A percentile compares a stretch with the other conserved stretches of the same genome.
Evolutionary conservation across 2,797 vertebrate species (phyloP).

Genomic region (Neopelma chrysocephalum): DNA sequence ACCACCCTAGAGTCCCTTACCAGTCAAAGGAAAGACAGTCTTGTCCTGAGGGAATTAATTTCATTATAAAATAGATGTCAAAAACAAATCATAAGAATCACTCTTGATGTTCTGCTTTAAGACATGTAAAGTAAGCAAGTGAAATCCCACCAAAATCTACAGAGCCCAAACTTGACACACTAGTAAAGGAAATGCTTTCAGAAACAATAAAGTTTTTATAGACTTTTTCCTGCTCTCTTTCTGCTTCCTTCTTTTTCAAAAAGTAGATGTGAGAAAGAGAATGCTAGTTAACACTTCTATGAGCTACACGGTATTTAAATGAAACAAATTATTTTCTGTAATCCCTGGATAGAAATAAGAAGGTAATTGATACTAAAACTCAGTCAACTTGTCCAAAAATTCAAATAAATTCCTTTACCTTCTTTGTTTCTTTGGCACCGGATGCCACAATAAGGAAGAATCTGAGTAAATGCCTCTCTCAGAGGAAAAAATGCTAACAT

Average conservation of each 20-base stretch:
- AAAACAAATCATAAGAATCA: neutral
- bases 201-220: neutral
- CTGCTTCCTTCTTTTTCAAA: neutral
- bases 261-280: neutral
- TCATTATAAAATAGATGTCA: neutral
- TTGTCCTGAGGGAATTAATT: neutral
- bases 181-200: neutral
- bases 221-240: neutral
- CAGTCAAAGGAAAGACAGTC: neutral
- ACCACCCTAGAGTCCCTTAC: neutral
- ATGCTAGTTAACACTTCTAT: neutral
- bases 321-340: neutral
- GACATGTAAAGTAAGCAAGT: neutral
- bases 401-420: neutral
- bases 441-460: neutral
- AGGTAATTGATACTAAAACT: neutral
- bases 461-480: neutral
- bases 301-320: neutral
- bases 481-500: conserved; percentile 1
- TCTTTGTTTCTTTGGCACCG: neutral
- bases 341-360: neutral
- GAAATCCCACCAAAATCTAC: neutral
- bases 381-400: neutral
- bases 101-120: neutral
- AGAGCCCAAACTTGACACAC: neutral